Conservation (phyloP, 1,140 invertebrate genomes). For the Cydia splendana region DNA sequence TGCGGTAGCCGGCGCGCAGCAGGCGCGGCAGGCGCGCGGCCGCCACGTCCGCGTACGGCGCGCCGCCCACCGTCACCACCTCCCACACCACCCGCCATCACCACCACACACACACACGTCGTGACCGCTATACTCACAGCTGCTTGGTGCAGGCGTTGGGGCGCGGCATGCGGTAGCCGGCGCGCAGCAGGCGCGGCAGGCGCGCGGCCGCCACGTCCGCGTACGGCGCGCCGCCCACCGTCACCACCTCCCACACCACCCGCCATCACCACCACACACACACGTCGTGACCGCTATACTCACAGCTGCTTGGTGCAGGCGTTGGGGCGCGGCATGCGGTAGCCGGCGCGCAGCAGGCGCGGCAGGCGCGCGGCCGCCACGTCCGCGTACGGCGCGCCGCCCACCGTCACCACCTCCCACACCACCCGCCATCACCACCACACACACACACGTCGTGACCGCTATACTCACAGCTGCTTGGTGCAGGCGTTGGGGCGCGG, state of each 20-base stretch:
- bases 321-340: conserved; percentile 81
- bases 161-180: conserved; percentile 83
- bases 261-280: too few relatives aligned
- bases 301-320: conserved; percentile 60
- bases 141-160: conserved; percentile 56
- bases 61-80: conserved; percentile 92
- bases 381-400: conserved; percentile 90
- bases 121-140: conserved; percentile 84
- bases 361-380: conserved; percentile 82
- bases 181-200: conserved; percentile 81
- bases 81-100: conserved; percentile 98
- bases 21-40: too few relatives aligned
- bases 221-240: conserved; percentile 91
- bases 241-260: conserved; percentile 97
- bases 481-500: conserved; percentile 61
- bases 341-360: conserved; percentile 81
- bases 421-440: conserved; percentile 96
- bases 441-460: too few relatives aligned
- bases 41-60: conserved; percentile 82
- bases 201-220: conserved; percentile 84
- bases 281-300: conserved; percentile 88
- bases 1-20: too few relatives aligned
- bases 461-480: conserved; percentile 51
- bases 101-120: too few relatives aligned
- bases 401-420: conserved; percentile 96